Conservation (phyloP, 2,113 vertebrate species). For the Oreochromis aureus region DNA sequence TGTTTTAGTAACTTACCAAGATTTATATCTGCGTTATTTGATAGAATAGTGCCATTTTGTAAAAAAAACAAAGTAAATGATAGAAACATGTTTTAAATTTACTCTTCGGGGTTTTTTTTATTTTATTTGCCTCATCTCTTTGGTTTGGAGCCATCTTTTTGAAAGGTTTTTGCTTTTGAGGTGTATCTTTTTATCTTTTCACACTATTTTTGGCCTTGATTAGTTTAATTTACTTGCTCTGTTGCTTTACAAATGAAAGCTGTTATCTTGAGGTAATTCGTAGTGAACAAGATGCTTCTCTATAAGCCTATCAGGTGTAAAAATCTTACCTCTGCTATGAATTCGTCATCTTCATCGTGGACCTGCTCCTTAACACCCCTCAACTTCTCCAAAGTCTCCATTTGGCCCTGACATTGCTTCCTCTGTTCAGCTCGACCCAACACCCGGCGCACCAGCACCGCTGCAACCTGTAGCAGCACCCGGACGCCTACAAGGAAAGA, state of each 20-base stretch:
- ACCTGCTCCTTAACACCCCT: conserved; percentile 70
- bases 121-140: neutral
- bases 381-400: conserved; percentile 83
- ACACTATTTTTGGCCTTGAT: neutral
- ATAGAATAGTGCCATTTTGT: neutral
- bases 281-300: neutral
- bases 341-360: conserved; percentile 73
- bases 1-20: neutral
- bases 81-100: neutral
- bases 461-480: conserved; percentile 82
- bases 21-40: neutral
- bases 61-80: neutral
- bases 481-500: conserved; percentile 67
- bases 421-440: conserved; percentile 77
- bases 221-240: neutral
- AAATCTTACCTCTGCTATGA: conserved; percentile 77
- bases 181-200: neutral
- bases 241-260: neutral
- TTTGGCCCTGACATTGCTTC: conserved; percentile 76
- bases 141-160: neutral
- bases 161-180: neutral
- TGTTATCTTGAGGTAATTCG: neutral
- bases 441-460: conserved; percentile 77
- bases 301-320: neutral
- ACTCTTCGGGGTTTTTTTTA: neutral